Conservation (phyloP, 1,140 invertebrate species). For the Rhizoglyphus robini region DNA sequence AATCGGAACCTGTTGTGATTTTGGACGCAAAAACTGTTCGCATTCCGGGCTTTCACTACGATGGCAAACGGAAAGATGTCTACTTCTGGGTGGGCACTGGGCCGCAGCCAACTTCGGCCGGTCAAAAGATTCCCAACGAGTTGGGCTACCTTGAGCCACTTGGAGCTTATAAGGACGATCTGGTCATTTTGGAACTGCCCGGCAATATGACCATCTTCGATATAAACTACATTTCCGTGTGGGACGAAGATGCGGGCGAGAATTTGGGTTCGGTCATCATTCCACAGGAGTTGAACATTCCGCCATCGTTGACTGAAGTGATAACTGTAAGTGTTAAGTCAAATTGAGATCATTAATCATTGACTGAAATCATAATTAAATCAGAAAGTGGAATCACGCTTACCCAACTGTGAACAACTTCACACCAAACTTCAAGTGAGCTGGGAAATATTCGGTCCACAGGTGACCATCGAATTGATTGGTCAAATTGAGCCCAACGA, state of each 20-base stretch:
- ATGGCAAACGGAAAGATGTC: constrained; percentile 54
- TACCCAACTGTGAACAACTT: constrained; percentile 31
- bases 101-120: constrained; percentile 58
- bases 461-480: constrained; percentile 29
- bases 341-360: constrained; percentile 6
- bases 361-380: background rate
- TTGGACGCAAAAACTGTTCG: constrained; percentile 80
- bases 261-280: constrained; percentile 82
- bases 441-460: constrained; percentile 32
- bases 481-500: constrained; percentile 48
- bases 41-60: constrained; percentile 80
- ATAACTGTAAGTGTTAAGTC: constrained; percentile 24
- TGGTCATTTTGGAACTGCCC: constrained; percentile 70
- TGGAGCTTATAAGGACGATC: constrained; percentile 68
- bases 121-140: constrained; percentile 71
- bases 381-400: constrained; percentile 26
- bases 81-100: constrained; percentile 87
- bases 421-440: constrained; percentile 29
- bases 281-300: constrained; percentile 72
- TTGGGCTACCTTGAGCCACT: constrained; percentile 59
- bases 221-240: constrained; percentile 80
- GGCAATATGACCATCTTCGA: constrained; percentile 71
- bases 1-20: constrained; percentile 77
- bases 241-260: constrained; percentile 57
- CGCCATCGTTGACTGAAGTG: constrained; percentile 40